Conservation (phyloP, 2,113 vertebrate genomes). For the Nycticebus coucang region DNA sequence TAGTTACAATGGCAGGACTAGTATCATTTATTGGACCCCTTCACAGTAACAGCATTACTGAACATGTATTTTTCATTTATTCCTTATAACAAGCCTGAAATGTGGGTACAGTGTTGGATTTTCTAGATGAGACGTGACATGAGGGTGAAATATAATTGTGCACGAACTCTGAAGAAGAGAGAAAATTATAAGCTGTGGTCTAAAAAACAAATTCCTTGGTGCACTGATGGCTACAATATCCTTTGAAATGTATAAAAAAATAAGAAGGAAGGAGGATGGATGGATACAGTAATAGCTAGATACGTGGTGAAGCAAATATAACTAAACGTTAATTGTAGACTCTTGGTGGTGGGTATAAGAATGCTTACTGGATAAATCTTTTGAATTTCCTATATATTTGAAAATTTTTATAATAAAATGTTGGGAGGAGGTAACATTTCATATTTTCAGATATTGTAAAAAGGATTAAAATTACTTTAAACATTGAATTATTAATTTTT, state of each 20-base stretch:
- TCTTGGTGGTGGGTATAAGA: not conserved
- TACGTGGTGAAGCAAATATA: not conserved
- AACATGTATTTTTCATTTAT: not conserved
- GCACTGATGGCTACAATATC: not conserved
- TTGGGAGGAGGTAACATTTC: not conserved
- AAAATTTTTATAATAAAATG: not conserved
- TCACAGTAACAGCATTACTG: not conserved
- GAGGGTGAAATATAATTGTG: not conserved
- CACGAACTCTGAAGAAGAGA: not conserved
- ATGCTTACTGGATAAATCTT: not conserved
- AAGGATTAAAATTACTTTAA: not conserved
- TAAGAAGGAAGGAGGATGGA: not conserved
- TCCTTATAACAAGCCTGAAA: not conserved
- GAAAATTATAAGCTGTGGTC: not conserved
- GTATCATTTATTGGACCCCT: not conserved
- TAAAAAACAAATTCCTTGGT: not conserved
- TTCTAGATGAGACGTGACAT: not conserved
- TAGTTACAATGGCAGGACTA: not conserved
- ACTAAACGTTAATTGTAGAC: not conserved
- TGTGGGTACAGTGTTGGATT: not conserved
- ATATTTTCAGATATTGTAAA: not conserved
- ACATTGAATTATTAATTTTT: constrained; percentile 8
- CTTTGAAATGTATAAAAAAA: constrained; percentile 3
- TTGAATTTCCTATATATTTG: not conserved
- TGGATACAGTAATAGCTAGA: not conserved